Evolutionary conservation across 2,888 invertebrate genomes (phyloP).

Genomic region (Syrphus vitripennis): DNA sequence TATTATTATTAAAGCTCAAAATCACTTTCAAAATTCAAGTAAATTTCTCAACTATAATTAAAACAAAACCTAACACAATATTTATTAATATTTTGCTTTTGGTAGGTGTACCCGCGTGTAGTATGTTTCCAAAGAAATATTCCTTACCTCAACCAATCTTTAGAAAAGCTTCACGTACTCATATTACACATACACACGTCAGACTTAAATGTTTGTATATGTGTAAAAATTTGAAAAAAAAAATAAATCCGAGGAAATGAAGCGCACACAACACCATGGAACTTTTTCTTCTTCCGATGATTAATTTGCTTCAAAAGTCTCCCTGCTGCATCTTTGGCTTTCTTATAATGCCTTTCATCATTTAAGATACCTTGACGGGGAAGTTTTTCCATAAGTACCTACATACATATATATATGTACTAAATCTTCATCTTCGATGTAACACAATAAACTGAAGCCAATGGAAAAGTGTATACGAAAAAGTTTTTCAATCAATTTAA

Average conservation of each 20-base stretch:
- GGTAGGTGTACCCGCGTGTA: no score
- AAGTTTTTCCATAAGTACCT: neutral
- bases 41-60: neutral
- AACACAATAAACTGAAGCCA: constrained; percentile 63
- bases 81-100: neutral
- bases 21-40: neutral
- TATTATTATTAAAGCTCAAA: no score
- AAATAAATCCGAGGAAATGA: constrained; percentile 19
- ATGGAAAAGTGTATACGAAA: constrained; percentile 62
- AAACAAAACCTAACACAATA: neutral
- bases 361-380: neutral
- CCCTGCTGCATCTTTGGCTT: neutral
- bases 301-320: constrained; percentile 52
- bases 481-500: constrained; percentile 71
- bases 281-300: constrained; percentile 39
- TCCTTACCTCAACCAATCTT: neutral
- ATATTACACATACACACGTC: neutral
- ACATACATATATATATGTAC: neutral
- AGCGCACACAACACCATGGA: constrained; percentile 1
- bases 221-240: neutral
- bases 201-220: neutral
- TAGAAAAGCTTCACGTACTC: neutral
- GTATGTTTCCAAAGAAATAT: no score
- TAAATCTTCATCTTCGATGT: constrained; percentile 16
- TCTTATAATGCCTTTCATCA: neutral